phyloP scores from a whole-genome alignment of 1,140 invertebrate species.

The Ceratoteleas bidentatus region DNA sequence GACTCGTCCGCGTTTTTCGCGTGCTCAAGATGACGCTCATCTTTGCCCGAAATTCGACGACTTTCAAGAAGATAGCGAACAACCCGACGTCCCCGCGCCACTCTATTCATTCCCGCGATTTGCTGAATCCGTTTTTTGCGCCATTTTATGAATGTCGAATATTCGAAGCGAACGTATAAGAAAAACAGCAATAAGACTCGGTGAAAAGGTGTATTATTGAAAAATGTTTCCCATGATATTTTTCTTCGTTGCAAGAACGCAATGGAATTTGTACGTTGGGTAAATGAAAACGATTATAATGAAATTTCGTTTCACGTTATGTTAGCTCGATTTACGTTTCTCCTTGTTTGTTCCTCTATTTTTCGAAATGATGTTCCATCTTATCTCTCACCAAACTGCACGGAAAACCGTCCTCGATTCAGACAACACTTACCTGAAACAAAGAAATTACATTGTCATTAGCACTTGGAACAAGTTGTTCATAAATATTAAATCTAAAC shows the following conservation, averaged over 20 bases:
- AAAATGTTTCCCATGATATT: constrained; percentile 32
- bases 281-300: constrained; percentile 27
- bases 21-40: not conserved
- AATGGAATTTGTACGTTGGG: constrained; percentile 7
- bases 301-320: constrained; percentile 5
- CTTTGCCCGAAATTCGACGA: constrained; percentile 4
- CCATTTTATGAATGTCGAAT: constrained; percentile 17
- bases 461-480: too few relatives aligned
- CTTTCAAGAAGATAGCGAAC: constrained; percentile 5
- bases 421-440: not conserved
- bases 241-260: constrained; percentile 2
- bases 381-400: too few relatives aligned
- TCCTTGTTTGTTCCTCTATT: too few relatives aligned
- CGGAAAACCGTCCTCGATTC: not conserved
- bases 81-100: not conserved
- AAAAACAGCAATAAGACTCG: constrained; percentile 18
- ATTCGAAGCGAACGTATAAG: constrained; percentile 17
- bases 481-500: too few relatives aligned
- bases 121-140: constrained; percentile 4
- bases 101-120: constrained; percentile 10
- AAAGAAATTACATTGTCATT: not conserved
- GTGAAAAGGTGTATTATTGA: constrained; percentile 30
- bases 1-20: not conserved
- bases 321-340: not conserved
- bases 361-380: too few relatives aligned